Evolutionary conservation across 2,888 invertebrate species (phyloP), one percentile per base, ranked within the genome.

Genomic region (Tachina lurida): DNA sequence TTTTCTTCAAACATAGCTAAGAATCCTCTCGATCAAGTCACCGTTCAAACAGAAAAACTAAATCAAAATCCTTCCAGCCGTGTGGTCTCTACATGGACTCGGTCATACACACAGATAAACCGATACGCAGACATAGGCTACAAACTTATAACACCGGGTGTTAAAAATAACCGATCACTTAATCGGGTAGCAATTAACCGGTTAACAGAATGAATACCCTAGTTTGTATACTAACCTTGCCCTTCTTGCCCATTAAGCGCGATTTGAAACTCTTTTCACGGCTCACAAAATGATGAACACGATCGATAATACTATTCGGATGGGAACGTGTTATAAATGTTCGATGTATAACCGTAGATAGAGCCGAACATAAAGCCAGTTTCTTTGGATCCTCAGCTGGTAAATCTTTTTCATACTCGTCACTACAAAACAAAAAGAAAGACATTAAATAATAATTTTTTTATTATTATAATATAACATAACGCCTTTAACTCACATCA

Each of bases 271-370:
- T 95, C 92, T 97, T 97, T 90, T 97, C 97, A 91, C 96, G 96
- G 89, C 96, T 96, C 73, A 97, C 96, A 93, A 97, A 98, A 82
- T 96, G 96, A 87, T 97, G 96, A 88, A 96, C 96, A 88, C 96
- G 94, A 90, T 97, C 97, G 88, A 94, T 94, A 84, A 94, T 94
- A 88, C 93, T 93, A 85, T 93, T 94, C 63, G 94, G 93, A 88
- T 94, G 91, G 49, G 92, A 94, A 89, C 95, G 94, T 49, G 96
- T 94, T 87, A 95, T 95, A 91, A 96, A 96, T 89, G 96, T 95
- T 92, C 97, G 96, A 86, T 95, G 95, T 89, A 97, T 94, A 86
- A 97, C 95, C 8, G 97, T 97, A 58, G 96, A 96, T 62, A 97
- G 93, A 58, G 97, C 96, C 86, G 96, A 96, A 73, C 92, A 92